phyloP scores from a whole-genome alignment of 2,888 invertebrate genomes.

The Tyria jacobaeae region DNA sequence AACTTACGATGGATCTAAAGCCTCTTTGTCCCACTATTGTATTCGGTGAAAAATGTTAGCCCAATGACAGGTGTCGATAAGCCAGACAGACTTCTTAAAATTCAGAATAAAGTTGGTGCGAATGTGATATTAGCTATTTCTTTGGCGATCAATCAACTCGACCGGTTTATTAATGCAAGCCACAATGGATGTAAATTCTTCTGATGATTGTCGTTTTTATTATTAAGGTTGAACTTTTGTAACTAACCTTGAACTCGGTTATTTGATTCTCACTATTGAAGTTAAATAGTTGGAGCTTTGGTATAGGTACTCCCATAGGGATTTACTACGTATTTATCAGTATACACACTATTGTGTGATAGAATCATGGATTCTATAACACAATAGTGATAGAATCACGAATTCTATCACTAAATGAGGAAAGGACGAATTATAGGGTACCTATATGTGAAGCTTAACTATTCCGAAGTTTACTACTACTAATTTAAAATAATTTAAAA shows the following conservation, averaged over 20 bases:
- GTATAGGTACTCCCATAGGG: too few species aligned
- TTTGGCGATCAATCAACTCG: constrained; percentile 71
- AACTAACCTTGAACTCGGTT: constrained; percentile 22
- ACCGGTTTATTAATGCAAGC: constrained; percentile 64
- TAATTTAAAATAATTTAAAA: too few species aligned
- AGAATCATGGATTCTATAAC: too few species aligned
- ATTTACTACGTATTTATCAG: background rate
- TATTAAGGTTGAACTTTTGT: constrained; percentile 45
- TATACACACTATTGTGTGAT: too few species aligned
- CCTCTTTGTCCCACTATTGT: constrained; percentile 75
- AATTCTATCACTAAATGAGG: too few species aligned
- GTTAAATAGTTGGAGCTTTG: too few species aligned
- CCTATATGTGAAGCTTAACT: too few species aligned
- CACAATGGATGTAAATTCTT: constrained; percentile 57
- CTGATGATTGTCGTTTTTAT: constrained; percentile 62
- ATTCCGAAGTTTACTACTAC: too few species aligned
- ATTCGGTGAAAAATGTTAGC: constrained; percentile 80
- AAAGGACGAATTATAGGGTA: too few species aligned
- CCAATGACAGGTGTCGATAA: constrained; percentile 83
- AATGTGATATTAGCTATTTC: constrained; percentile 68
- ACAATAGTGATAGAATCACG: too few species aligned
- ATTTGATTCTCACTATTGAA: background rate
- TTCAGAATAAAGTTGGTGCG: constrained; percentile 57
- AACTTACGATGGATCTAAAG: constrained; percentile 69
- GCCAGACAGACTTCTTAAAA: constrained; percentile 55